Conservation (phyloP, 2,113 vertebrate species). For the Mormyrus iriodes region DNA sequence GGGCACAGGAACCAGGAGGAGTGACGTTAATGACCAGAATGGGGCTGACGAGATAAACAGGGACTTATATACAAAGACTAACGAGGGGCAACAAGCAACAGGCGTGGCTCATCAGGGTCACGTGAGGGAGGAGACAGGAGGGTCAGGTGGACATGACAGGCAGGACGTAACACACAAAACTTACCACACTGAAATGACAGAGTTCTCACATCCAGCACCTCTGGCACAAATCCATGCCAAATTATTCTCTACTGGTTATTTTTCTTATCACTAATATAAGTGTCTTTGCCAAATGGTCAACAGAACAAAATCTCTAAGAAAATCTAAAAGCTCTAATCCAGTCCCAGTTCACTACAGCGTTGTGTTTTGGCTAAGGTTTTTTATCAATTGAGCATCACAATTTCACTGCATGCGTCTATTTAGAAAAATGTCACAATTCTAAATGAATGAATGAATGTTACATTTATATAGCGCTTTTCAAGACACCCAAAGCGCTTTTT, state of each 20-base stretch:
- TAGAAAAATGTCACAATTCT: background rate
- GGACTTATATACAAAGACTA: background rate
- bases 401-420: background rate
- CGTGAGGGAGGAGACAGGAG: no score
- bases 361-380: background rate
- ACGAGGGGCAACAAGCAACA: background rate
- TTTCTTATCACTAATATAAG: slow-evolving; percentile 39
- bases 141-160: background rate
- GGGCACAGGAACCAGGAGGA: background rate
- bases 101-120: background rate
- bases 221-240: slow-evolving; percentile 44
- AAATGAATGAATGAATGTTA: no score
- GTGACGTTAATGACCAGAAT: background rate
- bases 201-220: slow-evolving; percentile 40
- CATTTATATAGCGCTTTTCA: no score
- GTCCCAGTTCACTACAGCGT: background rate
- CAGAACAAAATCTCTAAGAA: background rate
- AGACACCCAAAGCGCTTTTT: no score
- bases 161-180: background rate
- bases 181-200: background rate
- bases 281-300: background rate
- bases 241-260: slow-evolving; percentile 43
- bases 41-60: background rate
- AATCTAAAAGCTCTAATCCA: background rate
- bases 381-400: background rate